A percentile compares a stretch with the other conserved stretches of the same genome.
Conservation (phyloP, 2,888 invertebrate species). For the Callimorpha dominula region DNA sequence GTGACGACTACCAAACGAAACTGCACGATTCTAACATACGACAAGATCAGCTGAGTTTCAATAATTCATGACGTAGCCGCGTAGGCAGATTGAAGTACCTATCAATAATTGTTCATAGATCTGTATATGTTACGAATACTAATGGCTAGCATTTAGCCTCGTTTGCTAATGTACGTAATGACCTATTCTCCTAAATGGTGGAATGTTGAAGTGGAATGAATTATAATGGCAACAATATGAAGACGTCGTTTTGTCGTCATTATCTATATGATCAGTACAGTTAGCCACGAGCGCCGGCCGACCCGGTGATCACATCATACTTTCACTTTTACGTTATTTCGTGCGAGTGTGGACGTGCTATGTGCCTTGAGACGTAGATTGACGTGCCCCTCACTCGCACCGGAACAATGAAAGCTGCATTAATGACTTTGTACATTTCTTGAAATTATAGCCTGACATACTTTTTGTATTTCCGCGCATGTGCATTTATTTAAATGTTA, state of each 20-base stretch:
- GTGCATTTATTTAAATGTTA: slow-evolving; percentile 12
- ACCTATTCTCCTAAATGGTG: slow-evolving; percentile 45
- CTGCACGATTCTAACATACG: neutral
- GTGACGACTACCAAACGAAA: neutral
- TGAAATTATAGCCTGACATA: slow-evolving; percentile 49
- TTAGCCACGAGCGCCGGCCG: slow-evolving; percentile 46
- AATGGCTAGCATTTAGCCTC: slow-evolving; percentile 57
- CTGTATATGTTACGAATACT: slow-evolving; percentile 37
- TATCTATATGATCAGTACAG: slow-evolving; percentile 49
- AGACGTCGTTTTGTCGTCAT: slow-evolving; percentile 20
- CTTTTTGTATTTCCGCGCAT: slow-evolving; percentile 44
- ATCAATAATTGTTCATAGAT: slow-evolving; percentile 25
- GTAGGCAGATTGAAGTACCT: slow-evolving; percentile 18
- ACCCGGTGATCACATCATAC: slow-evolving; percentile 77
- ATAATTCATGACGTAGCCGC: neutral
- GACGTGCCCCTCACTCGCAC: slow-evolving; percentile 66
- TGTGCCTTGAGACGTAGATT: slow-evolving; percentile 55
- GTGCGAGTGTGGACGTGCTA: slow-evolving; percentile 68
- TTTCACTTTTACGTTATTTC: slow-evolving; percentile 84
- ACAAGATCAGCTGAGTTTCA: slow-evolving; percentile 13
- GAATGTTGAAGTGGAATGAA: slow-evolving; percentile 32
- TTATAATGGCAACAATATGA: slow-evolving; percentile 18
- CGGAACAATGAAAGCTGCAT: slow-evolving; percentile 80
- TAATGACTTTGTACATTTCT: slow-evolving; percentile 64
- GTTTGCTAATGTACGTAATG: slow-evolving; percentile 50